phyloP scores from a whole-genome alignment of 2,113 vertebrate species.

The Pseudorhombus dupliciocellatus region DNA sequence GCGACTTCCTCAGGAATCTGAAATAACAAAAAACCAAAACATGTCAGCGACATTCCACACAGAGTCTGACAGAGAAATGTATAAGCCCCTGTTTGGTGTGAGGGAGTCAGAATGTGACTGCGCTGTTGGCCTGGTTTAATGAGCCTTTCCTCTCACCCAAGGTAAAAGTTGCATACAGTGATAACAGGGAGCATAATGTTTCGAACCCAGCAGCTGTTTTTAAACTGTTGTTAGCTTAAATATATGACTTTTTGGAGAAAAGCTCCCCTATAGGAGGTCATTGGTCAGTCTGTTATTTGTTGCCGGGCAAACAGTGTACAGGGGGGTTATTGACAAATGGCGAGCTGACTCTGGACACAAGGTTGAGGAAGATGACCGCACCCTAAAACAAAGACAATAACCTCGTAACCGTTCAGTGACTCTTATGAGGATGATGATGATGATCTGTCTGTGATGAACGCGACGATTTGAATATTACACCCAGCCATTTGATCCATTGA shows the following conservation, averaged over 20 bases:
- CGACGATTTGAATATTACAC: not conserved
- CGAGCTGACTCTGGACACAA: too few relatives aligned
- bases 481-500: not conserved
- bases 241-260: too few relatives aligned
- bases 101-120: constrained; percentile 34
- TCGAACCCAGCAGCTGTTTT: not conserved
- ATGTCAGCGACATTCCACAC: constrained; percentile 26
- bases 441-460: not conserved
- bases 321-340: too few relatives aligned
- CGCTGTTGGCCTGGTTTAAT: constrained; percentile 64
- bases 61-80: constrained; percentile 24
- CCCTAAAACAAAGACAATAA: too few relatives aligned
- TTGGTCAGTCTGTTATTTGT: too few relatives aligned
- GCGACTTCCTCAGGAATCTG: constrained; percentile 3
- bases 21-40: not conserved
- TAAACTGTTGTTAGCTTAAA: too few relatives aligned
- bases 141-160: constrained; percentile 49
- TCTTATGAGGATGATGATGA: not conserved
- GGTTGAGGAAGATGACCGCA: too few relatives aligned
- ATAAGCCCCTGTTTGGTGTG: constrained; percentile 26
- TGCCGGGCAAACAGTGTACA: too few relatives aligned
- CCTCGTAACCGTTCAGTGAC: too few relatives aligned
- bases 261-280: too few relatives aligned
- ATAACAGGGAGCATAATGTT: constrained; percentile 55
- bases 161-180: constrained; percentile 50